phyloP scores from a whole-genome alignment of 2,113 vertebrate genomes.

The Oriolus oriolus region DNA sequence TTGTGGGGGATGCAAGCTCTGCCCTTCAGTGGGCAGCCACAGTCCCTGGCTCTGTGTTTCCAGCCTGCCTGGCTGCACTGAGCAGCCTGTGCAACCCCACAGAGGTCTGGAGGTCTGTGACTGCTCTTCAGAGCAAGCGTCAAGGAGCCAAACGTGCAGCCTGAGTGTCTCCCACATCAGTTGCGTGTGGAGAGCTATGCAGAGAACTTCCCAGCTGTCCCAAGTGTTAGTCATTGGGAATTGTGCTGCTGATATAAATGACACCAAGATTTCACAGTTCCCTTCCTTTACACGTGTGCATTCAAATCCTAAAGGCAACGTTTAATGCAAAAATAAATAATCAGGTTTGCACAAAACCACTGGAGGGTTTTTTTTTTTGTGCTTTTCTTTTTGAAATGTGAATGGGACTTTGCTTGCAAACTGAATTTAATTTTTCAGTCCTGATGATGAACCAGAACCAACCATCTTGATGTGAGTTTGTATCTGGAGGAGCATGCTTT shows the following conservation, averaged over 20 bases:
- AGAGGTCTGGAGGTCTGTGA: fast-evolving
- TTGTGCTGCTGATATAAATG: not conserved
- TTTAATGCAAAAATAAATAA: not conserved
- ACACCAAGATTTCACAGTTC: not conserved
- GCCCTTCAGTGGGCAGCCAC: not conserved
- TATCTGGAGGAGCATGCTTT: not conserved
- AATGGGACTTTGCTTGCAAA: not conserved
- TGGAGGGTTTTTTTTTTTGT: not conserved
- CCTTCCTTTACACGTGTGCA: not conserved
- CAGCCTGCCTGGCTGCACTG: not conserved
- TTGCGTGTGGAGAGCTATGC: not conserved
- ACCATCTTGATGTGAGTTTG: not conserved
- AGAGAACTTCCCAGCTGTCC: not conserved
- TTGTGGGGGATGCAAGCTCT: not conserved
- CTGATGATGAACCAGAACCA: not conserved
- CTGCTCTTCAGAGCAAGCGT: not conserved
- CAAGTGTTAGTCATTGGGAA: not conserved
- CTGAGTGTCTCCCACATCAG: not conserved
- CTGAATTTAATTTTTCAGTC: not conserved
- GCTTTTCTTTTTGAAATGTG: not conserved
- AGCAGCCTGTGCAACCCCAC: not conserved
- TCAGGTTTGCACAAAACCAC: not conserved
- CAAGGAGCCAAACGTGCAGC: not conserved
- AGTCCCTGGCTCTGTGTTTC: not conserved
- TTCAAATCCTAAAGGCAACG: not conserved